Evolutionary conservation across 2,797 vertebrate genomes (phyloP).

Genomic region (Crocidura indochinensis): DNA sequence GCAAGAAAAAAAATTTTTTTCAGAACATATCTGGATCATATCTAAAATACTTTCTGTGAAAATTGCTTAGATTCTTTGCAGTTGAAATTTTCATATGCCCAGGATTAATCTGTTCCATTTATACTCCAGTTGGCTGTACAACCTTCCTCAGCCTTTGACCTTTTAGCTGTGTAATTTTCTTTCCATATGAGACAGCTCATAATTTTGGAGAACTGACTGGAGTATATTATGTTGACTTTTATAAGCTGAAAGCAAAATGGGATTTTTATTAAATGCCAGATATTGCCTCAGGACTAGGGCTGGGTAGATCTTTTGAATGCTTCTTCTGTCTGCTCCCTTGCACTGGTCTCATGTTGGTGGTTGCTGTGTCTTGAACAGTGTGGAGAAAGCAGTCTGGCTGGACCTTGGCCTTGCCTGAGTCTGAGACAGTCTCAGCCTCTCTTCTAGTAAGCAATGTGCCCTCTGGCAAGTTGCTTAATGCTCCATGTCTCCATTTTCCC

Average conservation of each 20-base stretch:
- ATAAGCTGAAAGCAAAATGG: slow-evolving; percentile 42
- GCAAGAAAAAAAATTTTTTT: not conserved
- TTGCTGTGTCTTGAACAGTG: not conserved
- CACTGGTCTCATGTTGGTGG: rapidly evolving
- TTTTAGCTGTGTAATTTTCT: slow-evolving; percentile 63
- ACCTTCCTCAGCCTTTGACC: slow-evolving; percentile 48
- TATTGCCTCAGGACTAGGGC: not conserved
- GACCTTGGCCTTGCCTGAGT: too few species aligned
- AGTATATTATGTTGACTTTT: slow-evolving; percentile 57
- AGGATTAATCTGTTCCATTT: slow-evolving; percentile 13
- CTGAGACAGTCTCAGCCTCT: not conserved
- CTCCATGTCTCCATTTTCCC: slow-evolving; percentile 25
- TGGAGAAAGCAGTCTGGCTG: rapidly evolving
- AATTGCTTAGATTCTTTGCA: not conserved
- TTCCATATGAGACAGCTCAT: not conserved
- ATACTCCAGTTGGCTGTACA: not conserved
- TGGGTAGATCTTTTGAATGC: not conserved
- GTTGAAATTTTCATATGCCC: slow-evolving; percentile 13
- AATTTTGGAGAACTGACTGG: not conserved
- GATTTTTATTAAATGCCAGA: slow-evolving; percentile 60
- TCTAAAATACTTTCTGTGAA: not conserved
- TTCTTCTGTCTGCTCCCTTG: not conserved
- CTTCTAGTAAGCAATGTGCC: not conserved
- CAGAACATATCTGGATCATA: slow-evolving; percentile 6
- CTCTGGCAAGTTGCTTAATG: not conserved